A percentile compares a stretch with the other conserved stretches of the same genome.
Evolutionary conservation across 2,113 vertebrate species (phyloP).

Genomic region (Kryptolebias marmoratus): DNA sequence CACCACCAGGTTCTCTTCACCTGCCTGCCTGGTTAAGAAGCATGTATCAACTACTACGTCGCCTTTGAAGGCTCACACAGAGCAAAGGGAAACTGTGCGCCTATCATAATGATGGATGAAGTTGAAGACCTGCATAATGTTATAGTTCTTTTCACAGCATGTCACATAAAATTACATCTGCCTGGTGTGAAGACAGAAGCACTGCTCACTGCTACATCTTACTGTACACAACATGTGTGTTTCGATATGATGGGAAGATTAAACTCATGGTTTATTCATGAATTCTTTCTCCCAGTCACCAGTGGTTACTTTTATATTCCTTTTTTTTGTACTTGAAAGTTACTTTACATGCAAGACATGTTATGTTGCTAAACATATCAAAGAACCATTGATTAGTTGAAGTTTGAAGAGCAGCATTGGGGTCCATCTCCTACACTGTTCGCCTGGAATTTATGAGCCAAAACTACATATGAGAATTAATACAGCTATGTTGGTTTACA

Average conservation of each 20-base stretch:
- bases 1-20: constrained; percentile 51
- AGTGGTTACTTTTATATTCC: background rate
- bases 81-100: constrained; percentile 3
- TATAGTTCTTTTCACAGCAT: constrained; percentile 68
- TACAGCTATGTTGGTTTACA: too few relatives aligned
- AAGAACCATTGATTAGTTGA: background rate
- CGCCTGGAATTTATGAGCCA: too few relatives aligned
- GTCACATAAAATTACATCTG: constrained; percentile 60
- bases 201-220: background rate
- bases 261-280: background rate
- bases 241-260: background rate
- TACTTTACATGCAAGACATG: background rate
- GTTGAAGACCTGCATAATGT: constrained; percentile 57
- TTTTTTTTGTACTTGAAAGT: background rate
- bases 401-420: background rate
- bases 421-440: background rate
- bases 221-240: background rate
- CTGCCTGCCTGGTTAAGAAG: constrained; percentile 22
- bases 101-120: constrained; percentile 53
- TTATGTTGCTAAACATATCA: background rate
- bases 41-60: constrained; percentile 34
- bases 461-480: too few relatives aligned
- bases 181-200: constrained; percentile 15
- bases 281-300: background rate
- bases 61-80: constrained; percentile 29